Conservation (phyloP, 2,797 vertebrate species). For the Sylvilagus floridanus region DNA sequence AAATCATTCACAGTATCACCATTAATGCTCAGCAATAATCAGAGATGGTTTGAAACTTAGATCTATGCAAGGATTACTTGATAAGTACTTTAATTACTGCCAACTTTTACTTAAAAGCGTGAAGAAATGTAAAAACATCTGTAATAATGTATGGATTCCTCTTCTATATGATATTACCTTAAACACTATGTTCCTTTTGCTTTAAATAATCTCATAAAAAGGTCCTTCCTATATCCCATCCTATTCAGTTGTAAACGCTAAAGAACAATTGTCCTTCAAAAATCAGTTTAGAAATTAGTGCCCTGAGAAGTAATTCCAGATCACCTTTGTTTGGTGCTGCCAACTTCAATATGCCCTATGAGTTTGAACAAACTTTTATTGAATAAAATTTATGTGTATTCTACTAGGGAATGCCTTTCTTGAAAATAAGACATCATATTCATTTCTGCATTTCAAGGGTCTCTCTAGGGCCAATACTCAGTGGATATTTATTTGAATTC, state of each 20-base stretch:
- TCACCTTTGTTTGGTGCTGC: background rate
- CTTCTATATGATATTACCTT: slow-evolving; percentile 1
- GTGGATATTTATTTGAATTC: slow-evolving; percentile 13
- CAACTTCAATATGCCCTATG: background rate
- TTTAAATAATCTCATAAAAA: slow-evolving; percentile 37
- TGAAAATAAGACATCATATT: slow-evolving; percentile 30
- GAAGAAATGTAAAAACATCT: slow-evolving; percentile 37
- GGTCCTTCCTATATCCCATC: background rate
- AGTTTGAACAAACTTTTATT: background rate
- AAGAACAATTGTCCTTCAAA: slow-evolving; percentile 4
- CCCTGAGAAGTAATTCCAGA: background rate
- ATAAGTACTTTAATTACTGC: background rate
- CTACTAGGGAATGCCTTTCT: background rate
- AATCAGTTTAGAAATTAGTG: background rate
- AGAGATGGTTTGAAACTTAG: background rate
- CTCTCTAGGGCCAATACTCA: background rate
- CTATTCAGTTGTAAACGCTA: background rate
- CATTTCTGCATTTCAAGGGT: background rate
- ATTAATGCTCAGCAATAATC: background rate
- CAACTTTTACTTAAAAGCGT: slow-evolving; percentile 13
- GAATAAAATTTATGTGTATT: background rate
- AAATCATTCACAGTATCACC: background rate
- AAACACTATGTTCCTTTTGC: background rate
- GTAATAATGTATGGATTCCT: background rate
- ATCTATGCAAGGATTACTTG: background rate